These are phyloP conservation scores for Theonella swinhoei DNA, from an alignment of 37 sponge, comb jelly and placozoan genomes.

Conservation along the genomic window DNA sequence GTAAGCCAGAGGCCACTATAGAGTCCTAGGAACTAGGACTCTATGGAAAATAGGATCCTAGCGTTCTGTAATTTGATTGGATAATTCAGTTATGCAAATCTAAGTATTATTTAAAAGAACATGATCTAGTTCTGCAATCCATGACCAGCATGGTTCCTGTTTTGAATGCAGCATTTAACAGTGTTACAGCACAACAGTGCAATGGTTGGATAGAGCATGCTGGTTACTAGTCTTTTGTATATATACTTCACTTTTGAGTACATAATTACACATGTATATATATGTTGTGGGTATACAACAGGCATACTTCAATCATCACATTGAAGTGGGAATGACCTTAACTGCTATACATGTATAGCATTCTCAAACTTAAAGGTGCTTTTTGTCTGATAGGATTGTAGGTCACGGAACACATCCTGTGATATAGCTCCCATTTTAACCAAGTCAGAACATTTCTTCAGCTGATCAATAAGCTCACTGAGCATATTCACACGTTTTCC, in stretches of 20 bases:
- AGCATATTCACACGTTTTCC: neutral
- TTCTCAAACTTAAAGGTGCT: no score
- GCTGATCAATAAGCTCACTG: neutral
- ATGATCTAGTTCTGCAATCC: conserved; percentile 4
- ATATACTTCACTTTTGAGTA: no score
- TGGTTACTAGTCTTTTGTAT: neutral
- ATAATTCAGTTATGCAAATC: no score
- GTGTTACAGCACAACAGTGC: conserved; percentile 5
- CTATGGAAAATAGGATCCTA: no score
- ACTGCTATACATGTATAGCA: neutral
- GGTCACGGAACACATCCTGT: conserved; percentile 3
- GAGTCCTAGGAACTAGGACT: no score
- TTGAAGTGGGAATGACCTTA: no score
- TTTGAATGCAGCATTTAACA: conserved; percentile 6
- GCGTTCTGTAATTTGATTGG: no score
- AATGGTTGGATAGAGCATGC: conserved; percentile 11
- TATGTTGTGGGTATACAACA: no score
- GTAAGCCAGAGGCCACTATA: no score
- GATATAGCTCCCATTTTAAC: neutral
- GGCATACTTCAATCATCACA: no score
- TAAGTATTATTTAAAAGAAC: conserved; percentile 21
- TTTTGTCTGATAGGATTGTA: no score
- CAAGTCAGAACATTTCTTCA: neutral
- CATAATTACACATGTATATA: no score
- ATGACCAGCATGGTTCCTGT: neutral